Evolutionary conservation across 2,797 vertebrate genomes (phyloP).

Genomic region (Carcharodon carcharias): DNA sequence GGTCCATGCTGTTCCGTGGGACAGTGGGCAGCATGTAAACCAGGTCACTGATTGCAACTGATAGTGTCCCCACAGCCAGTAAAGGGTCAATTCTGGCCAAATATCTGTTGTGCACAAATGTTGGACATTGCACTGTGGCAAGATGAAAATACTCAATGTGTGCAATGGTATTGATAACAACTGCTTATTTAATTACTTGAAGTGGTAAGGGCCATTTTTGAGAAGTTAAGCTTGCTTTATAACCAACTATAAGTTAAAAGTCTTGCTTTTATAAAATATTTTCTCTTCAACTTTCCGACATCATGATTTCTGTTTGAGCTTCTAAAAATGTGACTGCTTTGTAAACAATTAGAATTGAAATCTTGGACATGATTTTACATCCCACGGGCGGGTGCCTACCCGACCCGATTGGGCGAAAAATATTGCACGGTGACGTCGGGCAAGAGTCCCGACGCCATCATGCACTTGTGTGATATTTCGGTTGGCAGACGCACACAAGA

Average conservation of each 20-base stretch:
- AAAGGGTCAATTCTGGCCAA: not conserved
- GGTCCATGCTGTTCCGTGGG: not conserved
- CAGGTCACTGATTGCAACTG: not conserved
- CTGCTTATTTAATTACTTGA: not conserved
- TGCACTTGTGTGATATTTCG: too few species aligned
- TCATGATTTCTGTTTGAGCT: not conserved
- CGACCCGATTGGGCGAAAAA: too few species aligned
- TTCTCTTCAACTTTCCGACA: not conserved
- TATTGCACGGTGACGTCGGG: too few species aligned
- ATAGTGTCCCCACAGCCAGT: too few species aligned
- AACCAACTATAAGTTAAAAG: not conserved
- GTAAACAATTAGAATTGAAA: not conserved
- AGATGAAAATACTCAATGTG: not conserved
- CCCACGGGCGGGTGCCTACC: too few species aligned
- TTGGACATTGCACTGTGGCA: not conserved
- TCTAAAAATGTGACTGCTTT: not conserved
- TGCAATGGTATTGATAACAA: not conserved
- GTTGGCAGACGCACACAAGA: too few species aligned
- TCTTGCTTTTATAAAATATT: not conserved
- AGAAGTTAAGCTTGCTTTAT: not conserved
- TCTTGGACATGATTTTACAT: too few species aligned
- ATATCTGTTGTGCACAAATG: not conserved
- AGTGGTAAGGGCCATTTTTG: not conserved
- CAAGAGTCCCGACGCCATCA: too few species aligned
- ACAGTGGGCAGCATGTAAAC: not conserved